Evolutionary conservation across 2,797 vertebrate species (phyloP), one percentile per base, ranked within the genome.

Genomic region (Rhinatrema bivittatum): DNA sequence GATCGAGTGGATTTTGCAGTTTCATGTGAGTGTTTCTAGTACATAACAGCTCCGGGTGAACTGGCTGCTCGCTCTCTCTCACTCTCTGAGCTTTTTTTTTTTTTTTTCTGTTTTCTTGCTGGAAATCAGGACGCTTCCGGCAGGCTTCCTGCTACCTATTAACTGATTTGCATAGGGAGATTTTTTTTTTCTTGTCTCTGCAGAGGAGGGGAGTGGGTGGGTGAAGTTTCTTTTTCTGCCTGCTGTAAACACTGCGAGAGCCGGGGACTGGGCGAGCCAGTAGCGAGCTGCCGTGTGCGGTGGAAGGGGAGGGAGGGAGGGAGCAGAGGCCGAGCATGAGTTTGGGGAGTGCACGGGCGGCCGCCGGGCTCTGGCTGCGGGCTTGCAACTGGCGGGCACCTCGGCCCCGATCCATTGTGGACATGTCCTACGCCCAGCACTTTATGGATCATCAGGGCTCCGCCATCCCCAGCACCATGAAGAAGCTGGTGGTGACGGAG

Each of bases 371-470:
- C 26, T 9, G 56, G 28, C 33, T 47, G 26, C 22, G 31, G 25
- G 61, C 30, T 32, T 17, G 15, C 21, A 14, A n/a, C 11, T 19
- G 20, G 21, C n/a, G 16, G 28, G 36, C 30, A 38, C 44, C 37
- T 52, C 73, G 69, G 43, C 36, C 61, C 25, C 85, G 91, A 50
- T 62, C 60, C 71, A 86, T 93, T 72, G 65, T 94, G 75, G 91
- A 93, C 56, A 68, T 87, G 87, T 97, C 92, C 52, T 95, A 91
- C 74, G 85, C 89, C 2, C 73, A 85, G 46, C 90, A 91, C 84
- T 95, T 96, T 79, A 85, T 94, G 90, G 93, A 95, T 83, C 92
- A 91, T 53, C 76, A 82, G 54, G 87, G 88, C 53, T 91, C 91
- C 23, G 82, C 87, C 51, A 92, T 94, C 71, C 84, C 91, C 63